These are phyloP conservation scores for Torymus auratus DNA, from an alignment of 2,888 invertebrate species.

Conservation along the genomic window DNA sequence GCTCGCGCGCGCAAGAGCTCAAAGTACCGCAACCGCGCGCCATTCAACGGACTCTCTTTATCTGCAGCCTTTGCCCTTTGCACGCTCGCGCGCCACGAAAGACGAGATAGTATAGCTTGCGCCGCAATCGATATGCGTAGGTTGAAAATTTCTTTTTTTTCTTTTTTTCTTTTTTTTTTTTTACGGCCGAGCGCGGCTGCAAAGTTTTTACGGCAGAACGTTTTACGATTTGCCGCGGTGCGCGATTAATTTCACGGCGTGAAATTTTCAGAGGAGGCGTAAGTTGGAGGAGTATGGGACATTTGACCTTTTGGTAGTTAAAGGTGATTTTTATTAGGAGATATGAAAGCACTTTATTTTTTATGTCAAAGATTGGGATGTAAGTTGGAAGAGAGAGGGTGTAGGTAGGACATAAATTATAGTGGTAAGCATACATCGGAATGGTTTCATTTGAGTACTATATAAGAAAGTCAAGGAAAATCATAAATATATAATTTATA, in stretches of 20 bases:
- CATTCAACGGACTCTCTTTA: conserved; percentile 32
- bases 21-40: conserved; percentile 19
- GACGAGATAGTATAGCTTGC: neutral
- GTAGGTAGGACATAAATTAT: too few relatives aligned
- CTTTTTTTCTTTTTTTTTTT: neutral
- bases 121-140: conserved; percentile 33
- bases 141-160: conserved; percentile 6
- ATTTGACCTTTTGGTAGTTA: neutral
- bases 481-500: too few relatives aligned
- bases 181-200: neutral
- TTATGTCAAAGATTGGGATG: neutral
- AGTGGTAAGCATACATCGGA: too few relatives aligned
- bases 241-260: neutral
- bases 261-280: too few relatives aligned
- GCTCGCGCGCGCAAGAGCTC: neutral
- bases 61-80: conserved; percentile 4
- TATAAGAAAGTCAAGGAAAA: too few relatives aligned
- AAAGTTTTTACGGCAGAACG: conserved; percentile 1
- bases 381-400: neutral
- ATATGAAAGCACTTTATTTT: neutral
- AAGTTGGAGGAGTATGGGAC: neutral
- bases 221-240: neutral
- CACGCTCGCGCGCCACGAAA: neutral
- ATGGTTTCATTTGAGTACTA: too few relatives aligned
- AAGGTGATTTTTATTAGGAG: neutral